These are phyloP conservation scores for Ophioderma brevispina DNA, from an alignment of 35 echinoderm and acorn worm genomes.

Conservation along the genomic window DNA sequence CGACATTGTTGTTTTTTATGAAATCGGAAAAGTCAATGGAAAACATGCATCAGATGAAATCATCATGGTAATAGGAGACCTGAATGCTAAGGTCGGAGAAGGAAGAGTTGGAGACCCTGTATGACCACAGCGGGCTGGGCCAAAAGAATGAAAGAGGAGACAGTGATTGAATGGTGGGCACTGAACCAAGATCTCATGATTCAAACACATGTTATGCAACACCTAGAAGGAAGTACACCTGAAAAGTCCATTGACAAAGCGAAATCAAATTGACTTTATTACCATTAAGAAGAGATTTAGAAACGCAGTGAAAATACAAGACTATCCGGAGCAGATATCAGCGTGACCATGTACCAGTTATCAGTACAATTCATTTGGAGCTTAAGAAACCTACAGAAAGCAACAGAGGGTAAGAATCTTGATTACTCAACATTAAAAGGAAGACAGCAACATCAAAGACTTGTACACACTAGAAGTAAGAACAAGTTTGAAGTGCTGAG, in stretches of 20 bases:
- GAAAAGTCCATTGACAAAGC: neutral
- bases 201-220: neutral
- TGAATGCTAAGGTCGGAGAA: conserved; percentile 30
- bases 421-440: too few species aligned
- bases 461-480: too few species aligned
- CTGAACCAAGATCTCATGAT: neutral
- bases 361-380: too few species aligned
- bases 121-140: neutral
- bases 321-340: too few species aligned
- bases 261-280: conserved; percentile 28
- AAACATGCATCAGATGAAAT: conserved; percentile 28
- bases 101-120: conserved; percentile 9
- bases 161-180: conserved; percentile 5
- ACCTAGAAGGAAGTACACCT: neutral
- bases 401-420: too few species aligned
- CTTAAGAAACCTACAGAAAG: too few species aligned
- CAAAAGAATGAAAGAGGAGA: conserved; percentile 12
- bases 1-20: conserved; percentile 8
- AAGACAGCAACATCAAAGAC: too few species aligned
- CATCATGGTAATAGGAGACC: conserved; percentile 17
- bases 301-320: neutral
- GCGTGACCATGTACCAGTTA: too few species aligned
- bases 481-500: too few species aligned
- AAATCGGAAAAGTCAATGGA: neutral
- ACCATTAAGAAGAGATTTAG: conserved; percentile 1